A percentile compares a stretch with the other conserved stretches of the same genome.
These are phyloP conservation scores for Drosophila insularis DNA, from an alignment of 1,140 invertebrate genomes.

Conservation along the genomic window DNA sequence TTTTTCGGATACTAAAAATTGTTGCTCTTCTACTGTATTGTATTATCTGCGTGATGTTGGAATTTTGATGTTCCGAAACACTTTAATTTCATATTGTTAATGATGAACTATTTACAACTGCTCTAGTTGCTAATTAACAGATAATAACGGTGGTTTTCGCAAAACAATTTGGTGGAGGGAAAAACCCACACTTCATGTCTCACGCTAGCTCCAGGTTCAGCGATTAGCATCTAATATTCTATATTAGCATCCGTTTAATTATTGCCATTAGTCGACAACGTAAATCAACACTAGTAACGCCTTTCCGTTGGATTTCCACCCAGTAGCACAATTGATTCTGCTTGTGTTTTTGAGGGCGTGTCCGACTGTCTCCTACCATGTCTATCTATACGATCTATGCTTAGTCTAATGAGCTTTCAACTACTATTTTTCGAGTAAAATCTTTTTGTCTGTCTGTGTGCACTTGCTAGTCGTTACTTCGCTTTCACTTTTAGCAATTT, in stretches of 20 bases:
- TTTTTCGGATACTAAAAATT: too few species aligned
- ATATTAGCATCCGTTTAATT: conserved; percentile 22
- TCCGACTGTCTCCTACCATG: conserved; percentile 29
- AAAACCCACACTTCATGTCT: not conserved
- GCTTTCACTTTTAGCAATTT: conserved; percentile 71
- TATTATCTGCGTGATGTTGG: not conserved
- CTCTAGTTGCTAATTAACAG: not conserved
- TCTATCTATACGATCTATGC: conserved; percentile 7
- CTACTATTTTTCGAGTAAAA: conserved; percentile 20
- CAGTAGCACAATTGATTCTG: conserved; percentile 4
- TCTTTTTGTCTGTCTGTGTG: not conserved
- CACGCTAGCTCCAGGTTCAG: not conserved
- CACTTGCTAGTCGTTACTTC: conserved; percentile 15
- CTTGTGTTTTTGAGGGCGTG: conserved; percentile 34
- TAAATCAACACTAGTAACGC: conserved; percentile 35
- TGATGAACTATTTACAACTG: not conserved
- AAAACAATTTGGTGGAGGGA: not conserved
- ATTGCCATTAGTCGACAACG: conserved; percentile 49
- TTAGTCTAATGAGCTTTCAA: not conserved
- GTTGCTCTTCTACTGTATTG: too few species aligned
- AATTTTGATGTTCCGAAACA: not conserved
- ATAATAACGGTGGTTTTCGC: not conserved
- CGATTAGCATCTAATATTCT: not conserved
- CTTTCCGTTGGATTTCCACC: conserved; percentile 11
- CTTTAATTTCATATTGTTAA: not conserved